phyloP scores from a whole-genome alignment of 2,888 invertebrate species.

The Drosophila nigricruria region DNA sequence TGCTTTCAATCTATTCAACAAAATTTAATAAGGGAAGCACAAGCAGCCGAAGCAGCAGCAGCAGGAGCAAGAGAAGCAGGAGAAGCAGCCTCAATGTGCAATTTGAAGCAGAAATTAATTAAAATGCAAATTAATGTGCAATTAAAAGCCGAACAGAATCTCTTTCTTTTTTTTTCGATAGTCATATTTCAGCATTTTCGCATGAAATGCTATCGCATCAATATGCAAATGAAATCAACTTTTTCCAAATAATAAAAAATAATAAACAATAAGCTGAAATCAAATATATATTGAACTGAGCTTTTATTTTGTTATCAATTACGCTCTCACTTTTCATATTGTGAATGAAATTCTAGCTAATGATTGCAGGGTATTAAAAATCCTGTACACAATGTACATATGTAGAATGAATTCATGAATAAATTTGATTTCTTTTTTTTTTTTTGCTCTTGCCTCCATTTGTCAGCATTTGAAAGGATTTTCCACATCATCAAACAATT shows the following conservation, averaged over 20 bases:
- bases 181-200: slow-evolving; percentile 27
- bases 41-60: background rate
- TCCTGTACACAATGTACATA: background rate
- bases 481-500: slow-evolving; percentile 3
- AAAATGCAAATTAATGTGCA: slow-evolving; percentile 73
- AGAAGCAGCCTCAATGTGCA: slow-evolving; percentile 9
- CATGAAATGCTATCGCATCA: slow-evolving; percentile 30
- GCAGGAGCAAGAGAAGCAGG: background rate
- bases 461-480: slow-evolving; percentile 7
- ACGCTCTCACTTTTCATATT: background rate
- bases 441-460: background rate
- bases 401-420: background rate
- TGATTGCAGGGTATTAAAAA: background rate
- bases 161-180: slow-evolving; percentile 8
- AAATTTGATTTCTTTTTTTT: background rate
- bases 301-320: slow-evolving; percentile 4
- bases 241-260: background rate
- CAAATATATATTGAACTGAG: slow-evolving; percentile 6
- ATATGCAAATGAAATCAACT: slow-evolving; percentile 43
- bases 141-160: slow-evolving; percentile 50
- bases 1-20: slow-evolving; percentile 55
- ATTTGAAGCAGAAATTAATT: slow-evolving; percentile 60
- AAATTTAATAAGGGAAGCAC: slow-evolving; percentile 20
- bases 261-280: slow-evolving; percentile 12
- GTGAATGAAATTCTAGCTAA: background rate